Evolutionary conservation across 2,797 vertebrate species (phyloP), one percentile per base, ranked within the genome.

Genomic region (Mareca penelope): DNA sequence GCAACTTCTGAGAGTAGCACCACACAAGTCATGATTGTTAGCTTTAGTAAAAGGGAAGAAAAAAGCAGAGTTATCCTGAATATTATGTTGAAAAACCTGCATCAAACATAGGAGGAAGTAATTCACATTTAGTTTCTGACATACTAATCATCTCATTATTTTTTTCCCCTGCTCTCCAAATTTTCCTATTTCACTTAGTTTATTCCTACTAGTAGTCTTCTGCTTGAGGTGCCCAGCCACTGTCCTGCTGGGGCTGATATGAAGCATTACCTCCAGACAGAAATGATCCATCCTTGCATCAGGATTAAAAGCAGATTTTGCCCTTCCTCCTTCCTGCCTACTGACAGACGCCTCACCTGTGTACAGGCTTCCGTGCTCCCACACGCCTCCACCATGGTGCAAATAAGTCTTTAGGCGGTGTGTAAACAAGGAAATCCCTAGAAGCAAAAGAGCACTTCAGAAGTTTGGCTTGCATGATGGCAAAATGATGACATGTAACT

Each of bases 341-440:
- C 50, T 37, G 31, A 50, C 7, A 56, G 69, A 31, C 8, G 4
- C 23, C 40, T 82, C 69, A 85, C 83, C 75, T 81, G 17, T 48
- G 48, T 64, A 53, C 63, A 76, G 70, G 42, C 39, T 91, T 83
- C 87, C 4, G 2, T 70, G 60, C 15, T 76, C 55, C 82, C 55
- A 57, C 77, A 39, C 0, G 9, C 60, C 64, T 85, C 81, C 28
- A 7, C 33, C 5, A 1, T 61, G 78, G 80, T 28, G 56, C 53
- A 85, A 64, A 40, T 67, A 71, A 72, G 77, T 55, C 76, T 95
- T 94, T 85, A 53, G 31, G 37, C 31, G 40, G n/a, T 81, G 67
- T 78, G 88, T 78, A 39, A 71, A 91, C 61, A 96, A 95, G 73
- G 82, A 89, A 91, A 95, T 88, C 73, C 87, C 89, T 93, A 89